Evolutionary conservation across 2,888 invertebrate species (phyloP).

Genomic region (Patella ulyssiponensis): DNA sequence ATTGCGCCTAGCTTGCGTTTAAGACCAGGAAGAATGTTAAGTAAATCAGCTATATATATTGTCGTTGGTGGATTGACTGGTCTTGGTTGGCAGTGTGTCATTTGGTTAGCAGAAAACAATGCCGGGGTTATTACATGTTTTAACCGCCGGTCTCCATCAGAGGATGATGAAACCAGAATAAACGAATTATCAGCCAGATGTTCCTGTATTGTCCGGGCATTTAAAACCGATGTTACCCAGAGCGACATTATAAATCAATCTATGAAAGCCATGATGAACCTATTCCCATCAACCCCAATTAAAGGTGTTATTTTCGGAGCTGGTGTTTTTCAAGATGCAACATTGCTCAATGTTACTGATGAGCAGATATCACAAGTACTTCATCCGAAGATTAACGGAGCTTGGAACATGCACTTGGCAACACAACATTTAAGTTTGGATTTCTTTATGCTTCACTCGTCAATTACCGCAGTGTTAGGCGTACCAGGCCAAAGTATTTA

Average conservation of each 20-base stretch:
- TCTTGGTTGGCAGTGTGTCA: constrained; percentile 50
- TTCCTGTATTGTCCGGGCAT: constrained; percentile 33
- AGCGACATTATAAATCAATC: too few relatives aligned
- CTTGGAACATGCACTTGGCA: constrained; percentile 55
- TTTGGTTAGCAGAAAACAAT: constrained; percentile 37
- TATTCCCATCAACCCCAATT: constrained; percentile 19
- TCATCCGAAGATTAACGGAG: constrained; percentile 54
- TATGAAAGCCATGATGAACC: too few relatives aligned
- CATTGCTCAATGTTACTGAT: constrained; percentile 37
- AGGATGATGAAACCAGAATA: constrained; percentile 35
- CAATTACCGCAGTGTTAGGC: constrained; percentile 53
- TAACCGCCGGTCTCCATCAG: constrained; percentile 35
- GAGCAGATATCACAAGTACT: constrained; percentile 41
- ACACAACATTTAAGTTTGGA: constrained; percentile 47
- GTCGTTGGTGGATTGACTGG: constrained; percentile 52
- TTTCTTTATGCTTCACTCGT: constrained; percentile 58
- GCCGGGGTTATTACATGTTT: constrained; percentile 43
- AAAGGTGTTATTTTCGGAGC: constrained; percentile 58
- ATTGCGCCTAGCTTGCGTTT: neutral
- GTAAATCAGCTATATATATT: constrained; percentile 39
- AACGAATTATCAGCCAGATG: constrained; percentile 22
- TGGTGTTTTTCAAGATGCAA: constrained; percentile 43
- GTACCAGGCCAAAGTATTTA: constrained; percentile 56
- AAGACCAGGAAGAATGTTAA: constrained; percentile 29
- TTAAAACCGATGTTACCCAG: constrained; percentile 45